phyloP scores from a whole-genome alignment of 2,888 invertebrate species.

The Sphecodes monilicornis region DNA sequence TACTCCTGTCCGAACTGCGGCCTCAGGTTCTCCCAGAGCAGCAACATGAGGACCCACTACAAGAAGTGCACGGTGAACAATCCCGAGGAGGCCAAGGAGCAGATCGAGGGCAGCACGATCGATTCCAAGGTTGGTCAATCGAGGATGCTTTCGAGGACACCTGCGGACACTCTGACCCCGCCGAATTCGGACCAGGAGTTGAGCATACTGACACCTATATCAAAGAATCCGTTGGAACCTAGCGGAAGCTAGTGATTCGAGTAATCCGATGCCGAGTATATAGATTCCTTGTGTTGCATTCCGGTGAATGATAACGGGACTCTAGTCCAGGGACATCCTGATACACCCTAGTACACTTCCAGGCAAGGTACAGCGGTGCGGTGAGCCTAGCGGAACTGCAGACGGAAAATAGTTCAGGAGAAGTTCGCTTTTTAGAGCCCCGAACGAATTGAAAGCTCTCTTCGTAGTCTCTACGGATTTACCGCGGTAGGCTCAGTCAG shows the following conservation, averaged over 20 bases:
- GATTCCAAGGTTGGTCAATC: constrained; percentile 16
- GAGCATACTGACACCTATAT: constrained; percentile 71
- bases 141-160: constrained; percentile 45
- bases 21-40: constrained; percentile 92
- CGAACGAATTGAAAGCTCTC: not conserved
- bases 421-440: not conserved
- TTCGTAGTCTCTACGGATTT: not conserved
- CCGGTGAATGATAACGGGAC: not conserved
- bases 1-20: constrained; percentile 91
- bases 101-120: not conserved
- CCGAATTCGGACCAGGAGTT: constrained; percentile 80
- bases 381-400: not conserved
- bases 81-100: constrained; percentile 18
- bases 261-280: not conserved
- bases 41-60: constrained; percentile 94
- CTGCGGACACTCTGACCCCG: constrained; percentile 73
- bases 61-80: constrained; percentile 88
- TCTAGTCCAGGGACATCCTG: not conserved
- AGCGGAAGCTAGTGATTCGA: constrained; percentile 30
- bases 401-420: not conserved
- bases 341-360: not conserved
- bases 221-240: constrained; percentile 41
- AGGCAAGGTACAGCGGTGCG: not conserved
- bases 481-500: not conserved
- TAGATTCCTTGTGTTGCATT: not conserved